Evolutionary conservation across 2,797 vertebrate species (phyloP).

Genomic region (Neopelma chrysocephalum): DNA sequence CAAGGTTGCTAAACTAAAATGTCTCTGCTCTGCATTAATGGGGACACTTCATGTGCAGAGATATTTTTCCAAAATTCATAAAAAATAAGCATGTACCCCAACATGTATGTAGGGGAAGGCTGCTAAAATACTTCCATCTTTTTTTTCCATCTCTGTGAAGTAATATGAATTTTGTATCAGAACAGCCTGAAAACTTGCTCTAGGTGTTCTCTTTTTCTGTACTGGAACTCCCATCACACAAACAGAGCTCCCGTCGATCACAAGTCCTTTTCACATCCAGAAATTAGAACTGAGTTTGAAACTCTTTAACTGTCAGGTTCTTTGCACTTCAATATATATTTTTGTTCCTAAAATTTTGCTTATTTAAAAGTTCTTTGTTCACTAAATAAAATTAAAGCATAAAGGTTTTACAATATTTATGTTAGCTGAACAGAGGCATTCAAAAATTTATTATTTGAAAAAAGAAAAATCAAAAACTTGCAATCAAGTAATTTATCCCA

Average conservation of each 20-base stretch:
- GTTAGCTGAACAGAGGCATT: background rate
- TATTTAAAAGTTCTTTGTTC: background rate
- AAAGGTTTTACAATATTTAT: background rate
- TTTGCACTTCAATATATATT: background rate
- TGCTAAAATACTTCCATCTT: background rate
- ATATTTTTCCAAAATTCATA: background rate
- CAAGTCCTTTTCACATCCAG: background rate
- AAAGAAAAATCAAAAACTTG: background rate
- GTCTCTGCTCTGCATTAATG: background rate
- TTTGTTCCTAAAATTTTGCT: background rate
- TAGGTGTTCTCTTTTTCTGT: background rate
- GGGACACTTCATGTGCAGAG: rapidly evolving
- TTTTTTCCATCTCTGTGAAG: background rate
- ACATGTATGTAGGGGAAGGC: background rate
- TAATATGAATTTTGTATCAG: background rate
- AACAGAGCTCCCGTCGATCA: background rate
- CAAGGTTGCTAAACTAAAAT: background rate
- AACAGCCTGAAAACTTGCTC: background rate
- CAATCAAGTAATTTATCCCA: background rate
- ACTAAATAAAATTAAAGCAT: background rate
- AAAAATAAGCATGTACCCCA: background rate
- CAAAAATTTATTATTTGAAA: background rate
- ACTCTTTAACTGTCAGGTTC: background rate
- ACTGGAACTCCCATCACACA: background rate
- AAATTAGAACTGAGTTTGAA: background rate